These are phyloP conservation scores for Bos taurus DNA, from an alignment of 2,113 vertebrate species.

Conservation along the genomic window ARS-UCD2.0 NC_037347.1:36902001-36902500, in stretches of 20 bases:
- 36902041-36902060: background rate
- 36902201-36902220: background rate
- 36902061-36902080: background rate
- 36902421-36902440: background rate
- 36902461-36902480: background rate
- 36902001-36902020: background rate
- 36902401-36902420: background rate
- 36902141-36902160: too few species aligned
- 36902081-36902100: background rate
- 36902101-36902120: background rate
- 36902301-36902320: background rate
- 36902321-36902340: background rate
- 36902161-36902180: background rate
- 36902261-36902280: background rate
- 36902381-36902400: background rate
- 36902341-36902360: background rate
- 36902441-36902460: background rate
- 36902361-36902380: background rate
- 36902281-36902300: background rate
- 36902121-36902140: background rate
- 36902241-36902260: background rate
- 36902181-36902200: background rate
- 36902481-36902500: background rate
- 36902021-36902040: background rate
- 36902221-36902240: background rate